Percentiles rank a stretch among this genome's conserved stretches.
Conservation (phyloP, 2,113 vertebrate genomes). For the Seriola quinqueradiata region DNA sequence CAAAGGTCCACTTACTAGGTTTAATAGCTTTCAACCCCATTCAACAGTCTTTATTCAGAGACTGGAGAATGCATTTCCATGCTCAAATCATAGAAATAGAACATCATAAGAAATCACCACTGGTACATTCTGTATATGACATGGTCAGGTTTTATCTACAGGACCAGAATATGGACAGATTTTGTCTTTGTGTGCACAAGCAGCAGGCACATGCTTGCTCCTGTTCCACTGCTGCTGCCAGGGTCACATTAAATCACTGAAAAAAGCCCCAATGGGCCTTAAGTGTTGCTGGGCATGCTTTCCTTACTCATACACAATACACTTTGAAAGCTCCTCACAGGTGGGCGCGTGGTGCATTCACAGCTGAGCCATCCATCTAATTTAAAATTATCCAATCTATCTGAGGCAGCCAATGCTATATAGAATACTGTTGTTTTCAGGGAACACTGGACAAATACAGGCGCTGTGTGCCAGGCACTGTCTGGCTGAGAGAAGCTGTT, state of each 20-base stretch:
- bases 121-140: background rate
- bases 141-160: background rate
- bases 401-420: constrained; percentile 14
- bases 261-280: constrained; percentile 31
- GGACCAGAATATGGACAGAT: background rate
- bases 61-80: background rate
- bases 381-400: constrained; percentile 41
- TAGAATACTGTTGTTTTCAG: constrained; percentile 5
- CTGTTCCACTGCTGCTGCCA: constrained; percentile 10
- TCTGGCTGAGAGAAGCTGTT: background rate
- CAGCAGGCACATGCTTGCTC: background rate
- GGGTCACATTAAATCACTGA: constrained; percentile 1
- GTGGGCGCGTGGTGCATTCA: constrained; percentile 46
- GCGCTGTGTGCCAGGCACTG: constrained; percentile 15
- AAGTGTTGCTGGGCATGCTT: constrained; percentile 29
- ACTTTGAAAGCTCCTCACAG: constrained; percentile 46
- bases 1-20: background rate
- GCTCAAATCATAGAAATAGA: background rate
- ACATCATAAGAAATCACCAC: background rate
- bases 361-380: constrained; percentile 28
- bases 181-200: background rate
- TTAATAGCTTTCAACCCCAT: background rate
- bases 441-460: background rate
- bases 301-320: constrained; percentile 6
- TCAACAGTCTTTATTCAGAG: background rate